Evolutionary conservation across 2,797 vertebrate genomes (phyloP).

Genomic region (Spheniscus humboldti): DNA sequence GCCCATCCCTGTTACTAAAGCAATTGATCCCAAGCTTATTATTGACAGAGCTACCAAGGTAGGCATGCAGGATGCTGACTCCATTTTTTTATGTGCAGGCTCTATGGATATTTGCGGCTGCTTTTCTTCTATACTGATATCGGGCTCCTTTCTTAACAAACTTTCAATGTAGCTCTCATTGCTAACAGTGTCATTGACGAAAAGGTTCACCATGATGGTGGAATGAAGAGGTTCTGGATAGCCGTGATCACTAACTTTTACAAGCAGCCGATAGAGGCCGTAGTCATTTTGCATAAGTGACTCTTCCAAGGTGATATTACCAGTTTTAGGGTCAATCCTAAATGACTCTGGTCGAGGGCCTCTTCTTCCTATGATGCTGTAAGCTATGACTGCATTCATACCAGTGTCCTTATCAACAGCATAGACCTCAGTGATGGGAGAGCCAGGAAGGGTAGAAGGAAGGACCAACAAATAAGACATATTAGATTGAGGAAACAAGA

Average conservation of each 20-base stretch:
- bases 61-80: slow-evolving; percentile 83
- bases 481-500: slow-evolving; percentile 96
- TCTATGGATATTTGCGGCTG: slow-evolving; percentile 83
- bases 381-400: slow-evolving; percentile 98
- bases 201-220: slow-evolving; percentile 94
- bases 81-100: slow-evolving; percentile 75
- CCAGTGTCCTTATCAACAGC: slow-evolving; percentile 97
- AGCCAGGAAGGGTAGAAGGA: slow-evolving; percentile 91
- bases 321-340: slow-evolving; percentile 92
- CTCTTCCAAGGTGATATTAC: slow-evolving; percentile 95
- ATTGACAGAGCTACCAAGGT: slow-evolving; percentile 86
- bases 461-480: slow-evolving; percentile 94
- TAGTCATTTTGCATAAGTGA: slow-evolving; percentile 86
- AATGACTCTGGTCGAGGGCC: slow-evolving; percentile 91
- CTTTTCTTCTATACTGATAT: slow-evolving; percentile 89
- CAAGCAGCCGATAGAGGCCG: slow-evolving; percentile 92
- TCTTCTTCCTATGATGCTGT: slow-evolving; percentile 94
- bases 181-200: slow-evolving; percentile 96
- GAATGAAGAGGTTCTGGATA: slow-evolving; percentile 94
- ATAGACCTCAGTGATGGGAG: slow-evolving; percentile 95
- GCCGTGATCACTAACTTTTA: slow-evolving; percentile 96
- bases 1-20: slow-evolving; percentile 83
- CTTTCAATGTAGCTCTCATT: slow-evolving; percentile 97
- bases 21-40: slow-evolving; percentile 86
- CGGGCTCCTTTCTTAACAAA: slow-evolving; percentile 86